Evolutionary conservation across 2,888 invertebrate genomes (phyloP), one percentile per base, ranked within the genome.

Genomic region (Xanthostigma xanthostigma): DNA sequence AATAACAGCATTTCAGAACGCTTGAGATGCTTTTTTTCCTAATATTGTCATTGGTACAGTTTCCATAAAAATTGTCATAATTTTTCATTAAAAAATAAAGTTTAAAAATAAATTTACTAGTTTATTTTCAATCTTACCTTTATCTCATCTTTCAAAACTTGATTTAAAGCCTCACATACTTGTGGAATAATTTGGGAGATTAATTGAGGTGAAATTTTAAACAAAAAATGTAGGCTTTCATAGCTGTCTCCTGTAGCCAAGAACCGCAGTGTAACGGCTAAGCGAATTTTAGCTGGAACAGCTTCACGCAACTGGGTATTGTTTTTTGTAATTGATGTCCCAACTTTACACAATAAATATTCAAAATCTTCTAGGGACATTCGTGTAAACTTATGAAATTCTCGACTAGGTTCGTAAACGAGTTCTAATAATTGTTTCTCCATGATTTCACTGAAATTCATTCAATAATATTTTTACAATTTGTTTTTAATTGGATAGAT

Each of bases 301-400:
- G 53, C 46, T 48, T 51, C 44, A 40, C 53, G 49, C 35, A 50
- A 53, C 48, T 57, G 50, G 41, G 59, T 60, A 51, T 59, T 57
- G 48, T 58, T 53, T 53, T 59, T 59, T n/a, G 55, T 54, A 47
- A 61, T 59, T 34, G 59, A 53, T 9, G 57, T 57, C 51, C 56
- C 53, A 55, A 58, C 55, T 56, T 57, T 58, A 8, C 49, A 40
- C 43, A 59, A 51, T 44, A 62, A 55, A 54, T 52, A 51, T 45
- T 59, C 58, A 56, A 60, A 61, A 53, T 60, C 60, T 42, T 50
- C 33, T 50, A 43, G 55, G 33, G 52, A 55, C 58, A 59, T 59
- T 43, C 56, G 51, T 41, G 52, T 54, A 43, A 60, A 56, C 49
- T 58, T 58, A 53, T 54, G 49, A 42, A 60, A 61, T 52, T 59